Evolutionary conservation across 1,140 invertebrate species (phyloP), one percentile per base, ranked within the genome.

Genomic region (Chelonus insularis): DNA sequence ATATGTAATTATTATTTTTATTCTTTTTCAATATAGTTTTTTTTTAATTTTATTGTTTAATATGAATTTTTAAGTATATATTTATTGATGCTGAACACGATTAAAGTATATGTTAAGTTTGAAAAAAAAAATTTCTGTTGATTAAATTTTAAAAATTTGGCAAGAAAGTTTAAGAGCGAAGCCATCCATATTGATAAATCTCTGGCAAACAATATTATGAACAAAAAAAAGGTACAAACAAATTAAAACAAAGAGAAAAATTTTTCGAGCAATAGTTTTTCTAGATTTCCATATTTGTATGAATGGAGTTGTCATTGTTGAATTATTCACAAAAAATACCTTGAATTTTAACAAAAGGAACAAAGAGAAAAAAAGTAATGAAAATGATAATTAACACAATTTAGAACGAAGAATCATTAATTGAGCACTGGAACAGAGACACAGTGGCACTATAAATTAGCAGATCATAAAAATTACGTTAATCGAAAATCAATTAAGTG

Each of bases 401-500:
- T n/a, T 21, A 45, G 20, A 45, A 45, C 7, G 9, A 45, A 45
- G 16, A 18, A 21, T 16, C 12, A 11, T 45, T n/a, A n/a, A n/a
- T n/a, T n/a, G n/a, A n/a, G n/a, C 43, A 45, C 14, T 45, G 20
- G 43, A 45, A 45, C 18, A 21, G 43, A 45, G 43, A 21, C 43
- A 16, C 43, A n/a, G 43, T 45, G 43, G 43, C 43, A 45, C 43
- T 45, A 18, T 7, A 50, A 9, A 23, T 25, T 50, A 23, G 47
- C 21, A 45, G 11, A 11, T 20, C 16, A 6, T 20, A 18, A 50
- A n/a, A 29, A 12, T 23, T n/a, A 47, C 11, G 37, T 52, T 12
- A 37, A 9, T 11, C 25, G 25, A 14, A 52, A 20, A 45, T 34
- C 39, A 23, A 57, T 39, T 48, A 62, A 62, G 60, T 62, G 60